These are phyloP conservation scores for Ephestia elutella DNA, from an alignment of 1,140 invertebrate species.

Conservation along the genomic window DNA sequence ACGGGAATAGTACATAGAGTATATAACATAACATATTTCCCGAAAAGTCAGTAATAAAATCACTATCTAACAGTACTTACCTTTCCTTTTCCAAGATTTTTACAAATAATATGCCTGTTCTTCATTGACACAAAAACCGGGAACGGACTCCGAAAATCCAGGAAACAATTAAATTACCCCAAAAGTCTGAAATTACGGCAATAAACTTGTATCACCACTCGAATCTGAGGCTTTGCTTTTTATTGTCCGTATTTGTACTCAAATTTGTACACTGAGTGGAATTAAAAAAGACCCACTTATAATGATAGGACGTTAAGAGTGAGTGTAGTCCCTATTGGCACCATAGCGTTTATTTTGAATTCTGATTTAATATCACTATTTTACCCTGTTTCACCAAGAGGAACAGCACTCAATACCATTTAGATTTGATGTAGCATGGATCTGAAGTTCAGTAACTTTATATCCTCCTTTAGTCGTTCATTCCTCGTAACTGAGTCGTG, in stretches of 20 bases:
- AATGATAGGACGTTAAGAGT: slow-evolving; percentile 17
- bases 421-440: too few relatives aligned
- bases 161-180: slow-evolving; percentile 57
- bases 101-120: too few relatives aligned
- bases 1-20: too few relatives aligned
- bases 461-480: too few relatives aligned
- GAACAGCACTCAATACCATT: too few relatives aligned
- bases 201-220: slow-evolving; percentile 45
- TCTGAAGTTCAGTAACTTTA: too few relatives aligned
- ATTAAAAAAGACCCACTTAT: slow-evolving; percentile 13
- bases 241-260: slow-evolving; percentile 3
- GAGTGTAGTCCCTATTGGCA: neutral
- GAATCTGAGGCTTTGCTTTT: slow-evolving; percentile 35
- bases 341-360: neutral
- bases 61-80: too few relatives aligned
- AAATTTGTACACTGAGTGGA: slow-evolving; percentile 7
- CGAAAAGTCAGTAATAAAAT: too few relatives aligned
- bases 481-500: too few relatives aligned
- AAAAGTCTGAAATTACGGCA: slow-evolving; percentile 41
- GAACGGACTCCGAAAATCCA: slow-evolving; percentile 11
- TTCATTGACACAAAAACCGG: neutral
- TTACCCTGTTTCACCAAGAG: too few relatives aligned
- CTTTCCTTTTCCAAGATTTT: too few relatives aligned
- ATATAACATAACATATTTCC: too few relatives aligned
- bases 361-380: neutral